Percentiles rank a stretch among this genome's conserved stretches.
phyloP scores from a whole-genome alignment of 2,888 invertebrate genomes.

The Pterostichus madidus region DNA sequence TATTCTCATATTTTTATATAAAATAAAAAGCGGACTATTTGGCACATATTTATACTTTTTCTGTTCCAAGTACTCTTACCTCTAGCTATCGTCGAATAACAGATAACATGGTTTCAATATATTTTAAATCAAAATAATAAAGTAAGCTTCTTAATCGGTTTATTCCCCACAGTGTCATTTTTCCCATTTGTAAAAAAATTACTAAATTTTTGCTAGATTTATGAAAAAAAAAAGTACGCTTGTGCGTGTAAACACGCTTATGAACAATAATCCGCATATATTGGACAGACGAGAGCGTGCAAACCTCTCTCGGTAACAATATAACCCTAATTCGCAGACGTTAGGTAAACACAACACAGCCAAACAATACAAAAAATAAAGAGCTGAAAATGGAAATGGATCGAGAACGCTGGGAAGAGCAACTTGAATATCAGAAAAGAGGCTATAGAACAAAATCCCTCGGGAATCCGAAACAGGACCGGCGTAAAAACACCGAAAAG shows the following conservation, averaged over 20 bases:
- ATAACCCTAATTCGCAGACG: constrained; percentile 21
- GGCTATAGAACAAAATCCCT: constrained; percentile 16
- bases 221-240: neutral
- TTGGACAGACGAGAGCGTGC: neutral
- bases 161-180: neutral
- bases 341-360: constrained; percentile 30
- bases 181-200: neutral
- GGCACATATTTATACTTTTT: too few species aligned
- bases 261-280: constrained; percentile 14
- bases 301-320: neutral
- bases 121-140: too few species aligned
- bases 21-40: too few species aligned
- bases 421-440: constrained; percentile 12
- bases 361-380: constrained; percentile 45
- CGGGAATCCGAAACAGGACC: neutral
- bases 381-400: constrained; percentile 29
- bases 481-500: neutral
- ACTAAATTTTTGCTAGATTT: neutral
- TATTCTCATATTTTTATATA: too few species aligned
- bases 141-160: neutral
- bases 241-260: constrained; percentile 10
- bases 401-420: constrained; percentile 8
- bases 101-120: too few species aligned
- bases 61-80: too few species aligned
- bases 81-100: too few species aligned